Base-by-base conservation (phyloP, 2,888 invertebrate genomes). In the Drosophila pseudotakahashii region DNA sequence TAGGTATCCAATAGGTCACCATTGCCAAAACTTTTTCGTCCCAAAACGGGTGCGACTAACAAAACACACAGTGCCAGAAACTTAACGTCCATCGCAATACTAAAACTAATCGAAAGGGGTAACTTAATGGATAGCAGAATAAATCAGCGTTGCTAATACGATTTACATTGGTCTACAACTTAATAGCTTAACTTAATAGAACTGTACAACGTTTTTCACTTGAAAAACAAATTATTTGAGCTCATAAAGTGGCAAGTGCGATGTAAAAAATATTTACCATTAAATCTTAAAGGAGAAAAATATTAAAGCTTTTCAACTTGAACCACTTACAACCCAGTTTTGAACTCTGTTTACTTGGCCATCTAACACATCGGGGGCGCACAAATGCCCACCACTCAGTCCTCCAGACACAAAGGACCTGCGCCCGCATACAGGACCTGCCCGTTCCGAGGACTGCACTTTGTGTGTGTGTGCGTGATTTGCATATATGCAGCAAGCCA, bases 401-500 rank as follows among this genome's bases (percentile, higher is more conserved):
- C 13, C 61, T 55, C 14, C 55, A 32, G 37, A 19, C 55, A 39
- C 14, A 58, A 32, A 47, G 59, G 23, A 10, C 32, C 32, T 39
- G 30, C 47, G 44, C 44, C 57, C 62, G 10, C 59, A 34, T 11
- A 59, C 32, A 39, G 11, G 30, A 23, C 30, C 14, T n/a, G 2
- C 34, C 36, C 44, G 9, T 13, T 26, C 7, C 7, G 6, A 51
- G 34, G 32, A 41, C 41, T 36, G 48, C 41, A 42, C 5, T 16
- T 34, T 23, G 54, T 34, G 59, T 54, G 59, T 54, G 41, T 52
- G 23, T 53, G 32, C 19, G 14, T 57, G 36, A 67, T 57, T 55
- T 66, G 67, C 67, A 67, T 41, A 51, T n/a, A 45, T 53, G 52
- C 34, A 37, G 52, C 34, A 34, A 60, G 44, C 16, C 41, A 32